A percentile compares a stretch with the other conserved stretches of the same genome.
Conservation (phyloP, 2,113 vertebrate species). For the Podocnemis expansa region DNA sequence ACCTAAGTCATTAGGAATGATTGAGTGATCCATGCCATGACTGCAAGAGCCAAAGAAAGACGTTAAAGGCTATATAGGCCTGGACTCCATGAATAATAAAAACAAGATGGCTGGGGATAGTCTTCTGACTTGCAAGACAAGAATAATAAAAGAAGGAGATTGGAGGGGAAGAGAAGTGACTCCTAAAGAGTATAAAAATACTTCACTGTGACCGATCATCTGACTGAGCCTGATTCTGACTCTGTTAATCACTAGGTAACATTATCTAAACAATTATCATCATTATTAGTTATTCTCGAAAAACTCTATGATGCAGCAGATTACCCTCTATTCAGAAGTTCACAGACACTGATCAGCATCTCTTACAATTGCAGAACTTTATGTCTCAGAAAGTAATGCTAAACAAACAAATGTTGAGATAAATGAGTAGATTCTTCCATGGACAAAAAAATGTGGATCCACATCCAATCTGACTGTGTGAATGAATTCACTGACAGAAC, state of each 20-base stretch:
- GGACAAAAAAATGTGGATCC: no score
- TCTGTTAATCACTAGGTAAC: background rate
- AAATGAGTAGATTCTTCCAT: no score
- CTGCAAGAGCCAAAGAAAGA: no score
- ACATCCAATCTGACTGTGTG: no score
- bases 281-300: background rate
- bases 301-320: background rate
- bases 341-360: no score
- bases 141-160: background rate
- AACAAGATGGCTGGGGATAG: no score
- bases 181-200: background rate
- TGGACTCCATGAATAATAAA: no score
- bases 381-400: background rate
- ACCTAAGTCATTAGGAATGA: no score
- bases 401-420: background rate
- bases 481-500: no score
- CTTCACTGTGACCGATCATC: background rate
- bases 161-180: background rate
- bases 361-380: no score
- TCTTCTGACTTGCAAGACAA: background rate
- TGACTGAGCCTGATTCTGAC: background rate
- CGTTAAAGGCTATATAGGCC: no score
- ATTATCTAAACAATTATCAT: fast-evolving
- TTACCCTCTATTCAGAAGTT: background rate
- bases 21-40: no score